Conservation (phyloP, 2,888 invertebrate genomes). For the Aelia acuminata region DNA sequence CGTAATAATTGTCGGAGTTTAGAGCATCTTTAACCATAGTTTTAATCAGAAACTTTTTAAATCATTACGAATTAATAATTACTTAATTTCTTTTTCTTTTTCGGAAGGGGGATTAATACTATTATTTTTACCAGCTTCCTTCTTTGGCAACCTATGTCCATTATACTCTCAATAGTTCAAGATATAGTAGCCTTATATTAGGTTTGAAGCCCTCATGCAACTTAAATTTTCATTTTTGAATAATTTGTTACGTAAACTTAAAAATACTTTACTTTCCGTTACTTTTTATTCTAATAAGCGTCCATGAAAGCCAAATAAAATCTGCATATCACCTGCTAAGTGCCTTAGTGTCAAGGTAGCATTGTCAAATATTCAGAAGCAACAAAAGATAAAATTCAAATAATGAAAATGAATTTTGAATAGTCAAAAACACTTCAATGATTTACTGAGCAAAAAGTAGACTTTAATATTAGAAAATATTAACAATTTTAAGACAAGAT, state of each 20-base stretch:
- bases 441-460: background rate
- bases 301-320: constrained; percentile 21
- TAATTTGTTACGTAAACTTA: no score
- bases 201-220: background rate
- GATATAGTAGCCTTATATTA: background rate
- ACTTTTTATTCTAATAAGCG: background rate
- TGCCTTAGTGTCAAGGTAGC: background rate
- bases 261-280: background rate
- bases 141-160: no score
- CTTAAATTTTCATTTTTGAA: background rate
- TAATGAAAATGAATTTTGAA: background rate
- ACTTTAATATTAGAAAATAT: background rate
- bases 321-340: constrained; percentile 6
- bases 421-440: background rate
- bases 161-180: no score
- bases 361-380: background rate
- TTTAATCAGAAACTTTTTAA: no score
- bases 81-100: no score
- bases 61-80: no score
- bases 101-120: no score
- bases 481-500: no score
- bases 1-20: no score
- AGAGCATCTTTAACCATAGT: no score
- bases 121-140: no score
- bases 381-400: constrained; percentile 19